Evolutionary conservation across 2,888 invertebrate species (phyloP).

Genomic region (Baccha elongata): DNA sequence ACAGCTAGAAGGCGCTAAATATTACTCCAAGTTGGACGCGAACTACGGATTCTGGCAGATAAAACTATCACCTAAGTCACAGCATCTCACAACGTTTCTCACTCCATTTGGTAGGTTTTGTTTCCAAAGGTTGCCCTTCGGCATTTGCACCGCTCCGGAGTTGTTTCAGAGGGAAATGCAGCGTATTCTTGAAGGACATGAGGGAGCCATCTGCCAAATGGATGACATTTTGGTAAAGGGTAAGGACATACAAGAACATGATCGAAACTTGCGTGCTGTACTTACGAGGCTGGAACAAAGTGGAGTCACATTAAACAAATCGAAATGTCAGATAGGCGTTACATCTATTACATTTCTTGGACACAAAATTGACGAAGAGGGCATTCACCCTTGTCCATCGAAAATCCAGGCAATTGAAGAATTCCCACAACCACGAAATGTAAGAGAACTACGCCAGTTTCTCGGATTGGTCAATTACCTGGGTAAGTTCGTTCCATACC

Average conservation of each 20-base stretch:
- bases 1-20: constrained; percentile 10
- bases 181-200: not conserved
- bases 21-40: not conserved
- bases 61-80: not conserved
- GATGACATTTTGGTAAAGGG: constrained; percentile 24
- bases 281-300: constrained; percentile 20
- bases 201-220: not conserved
- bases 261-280: constrained; percentile 24
- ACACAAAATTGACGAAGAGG: constrained; percentile 43
- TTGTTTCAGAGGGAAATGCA: constrained; percentile 14
- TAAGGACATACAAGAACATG: constrained; percentile 8
- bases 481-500: too few relatives aligned
- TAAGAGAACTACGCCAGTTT: constrained; percentile 37
- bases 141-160: constrained; percentile 3
- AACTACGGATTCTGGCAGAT: constrained; percentile 10
- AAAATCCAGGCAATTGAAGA: constrained; percentile 45
- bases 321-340: constrained; percentile 29
- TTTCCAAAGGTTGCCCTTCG: constrained; percentile 18
- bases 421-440: constrained; percentile 2
- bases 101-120: constrained; percentile 15
- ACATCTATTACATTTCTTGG: constrained; percentile 43
- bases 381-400: constrained; percentile 24
- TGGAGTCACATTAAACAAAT: constrained; percentile 24
- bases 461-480: constrained; percentile 37
- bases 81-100: constrained; percentile 29